Percentiles rank a stretch among this genome's conserved stretches.
Conservation (phyloP, 2,113 vertebrate species). For the Lepisosteus oculatus region DNA sequence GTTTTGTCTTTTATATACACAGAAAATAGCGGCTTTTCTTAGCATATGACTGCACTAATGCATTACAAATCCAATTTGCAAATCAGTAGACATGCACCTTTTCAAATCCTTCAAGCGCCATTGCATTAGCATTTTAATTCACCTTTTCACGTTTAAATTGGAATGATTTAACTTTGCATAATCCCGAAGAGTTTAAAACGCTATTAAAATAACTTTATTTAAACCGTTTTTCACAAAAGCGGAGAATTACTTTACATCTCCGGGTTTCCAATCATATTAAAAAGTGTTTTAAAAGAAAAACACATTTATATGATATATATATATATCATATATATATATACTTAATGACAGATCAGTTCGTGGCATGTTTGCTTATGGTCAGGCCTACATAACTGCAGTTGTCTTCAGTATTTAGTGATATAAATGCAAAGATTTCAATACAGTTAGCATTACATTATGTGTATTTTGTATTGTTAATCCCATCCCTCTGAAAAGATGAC, state of each 20-base stretch:
- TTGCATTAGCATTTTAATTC: conserved; percentile 86
- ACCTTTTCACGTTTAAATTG: conserved; percentile 78
- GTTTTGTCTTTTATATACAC: conserved; percentile 23
- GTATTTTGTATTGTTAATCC: too few species aligned
- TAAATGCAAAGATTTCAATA: too few species aligned
- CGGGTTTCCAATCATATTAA: background rate
- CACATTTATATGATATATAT: background rate
- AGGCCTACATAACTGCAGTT: too few species aligned
- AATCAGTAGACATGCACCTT: conserved; percentile 85
- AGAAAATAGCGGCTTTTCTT: conserved; percentile 32
- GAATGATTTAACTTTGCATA: conserved; percentile 62
- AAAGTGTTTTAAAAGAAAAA: background rate
- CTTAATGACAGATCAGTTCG: too few species aligned
- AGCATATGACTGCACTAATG: conserved; percentile 73
- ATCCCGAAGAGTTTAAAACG: conserved; percentile 49
- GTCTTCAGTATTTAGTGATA: too few species aligned
- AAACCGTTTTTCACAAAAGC: conserved; percentile 22
- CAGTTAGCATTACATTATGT: too few species aligned
- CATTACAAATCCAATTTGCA: conserved; percentile 93
- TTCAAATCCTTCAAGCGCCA: conserved; percentile 78
- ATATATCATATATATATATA: too few species aligned
- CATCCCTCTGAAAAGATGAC: too few species aligned
- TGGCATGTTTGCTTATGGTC: too few species aligned
- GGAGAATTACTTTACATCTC: conserved; percentile 36
- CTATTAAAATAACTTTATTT: background rate